Base-by-base conservation (phyloP, 2,797 vertebrate species). In the Enoplosus armatus region DNA sequence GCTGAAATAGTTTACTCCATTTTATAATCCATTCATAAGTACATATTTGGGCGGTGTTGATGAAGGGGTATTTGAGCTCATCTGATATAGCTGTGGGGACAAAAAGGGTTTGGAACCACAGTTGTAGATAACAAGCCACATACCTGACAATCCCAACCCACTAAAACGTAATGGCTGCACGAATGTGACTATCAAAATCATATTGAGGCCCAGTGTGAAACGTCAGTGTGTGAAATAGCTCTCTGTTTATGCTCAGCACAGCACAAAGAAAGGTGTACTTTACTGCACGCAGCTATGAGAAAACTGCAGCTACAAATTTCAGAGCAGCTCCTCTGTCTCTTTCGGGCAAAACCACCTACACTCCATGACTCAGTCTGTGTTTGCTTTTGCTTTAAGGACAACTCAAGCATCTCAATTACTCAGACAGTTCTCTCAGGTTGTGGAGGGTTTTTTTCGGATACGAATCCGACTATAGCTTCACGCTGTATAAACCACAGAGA, bases 311-410 rank as follows among this genome's bases (percentile, higher is more conserved):
- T 68, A 54, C 72, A 79, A 16, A 64, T 85, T 84, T 77, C 78
- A 47, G 48, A 77, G 79, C 79, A 65, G 67, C 70, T 82, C 43
- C 75, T 86, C 75, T 22, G 8, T 81, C 77, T 83, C 63, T 87
- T 66, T 74, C 77, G 77, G 70, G 77, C n/a, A 68, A 71, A 85
- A 72, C 75, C 87, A 75, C 88, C 89, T 78, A 86, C 91, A 84
- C 85, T 45, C 48, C 55, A 39, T 92, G 90, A 92, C 84, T 93
- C 91, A 91, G 77, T 76, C 72, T 54, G 62, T 58, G 65, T 84
- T 87, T 53, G 74, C 51, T 71, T 76, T 84, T 43, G 82, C 79
- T 88, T 86, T 77, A 81, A 82, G 78, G 70, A 85, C 86, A 88
- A 72, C 56, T 83, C 47, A n/a, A 85, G 76, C 80, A 71, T 85